Conservation (phyloP, 2,888 invertebrate genomes). For the Amphipoea lucens region DNA sequence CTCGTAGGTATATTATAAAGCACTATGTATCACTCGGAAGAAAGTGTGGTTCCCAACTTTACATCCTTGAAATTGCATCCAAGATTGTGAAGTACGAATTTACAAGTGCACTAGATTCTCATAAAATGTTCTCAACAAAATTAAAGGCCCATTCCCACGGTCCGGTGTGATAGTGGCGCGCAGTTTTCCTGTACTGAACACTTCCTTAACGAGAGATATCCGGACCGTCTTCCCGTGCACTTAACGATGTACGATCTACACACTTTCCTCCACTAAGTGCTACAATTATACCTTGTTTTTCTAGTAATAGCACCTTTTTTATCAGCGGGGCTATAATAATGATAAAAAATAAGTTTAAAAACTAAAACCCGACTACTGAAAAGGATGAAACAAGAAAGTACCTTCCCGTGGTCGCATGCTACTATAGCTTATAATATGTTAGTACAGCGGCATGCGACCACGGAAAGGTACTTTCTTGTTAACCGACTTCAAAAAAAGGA, state of each 20-base stretch:
- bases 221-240: conserved; percentile 54
- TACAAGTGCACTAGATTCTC: neutral
- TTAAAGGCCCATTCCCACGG: neutral
- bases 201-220: conserved; percentile 69
- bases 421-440: too few species aligned
- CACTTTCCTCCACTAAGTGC: conserved; percentile 44
- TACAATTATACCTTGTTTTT: conserved; percentile 46
- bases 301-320: conserved; percentile 14
- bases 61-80: neutral
- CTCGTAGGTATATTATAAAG: too few species aligned
- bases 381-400: too few species aligned
- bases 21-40: too few species aligned
- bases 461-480: too few species aligned
- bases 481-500: too few species aligned
- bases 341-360: too few species aligned
- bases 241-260: conserved; percentile 57
- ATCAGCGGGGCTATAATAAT: neutral
- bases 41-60: too few species aligned
- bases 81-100: neutral
- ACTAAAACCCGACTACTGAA: too few species aligned
- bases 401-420: too few species aligned
- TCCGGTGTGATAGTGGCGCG: conserved; percentile 50
- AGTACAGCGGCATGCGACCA: too few species aligned
- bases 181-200: conserved; percentile 65
- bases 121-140: conserved; percentile 14